Base-by-base conservation (phyloP, 1,140 invertebrate species). In the Drosophila rhopaloa region DNA sequence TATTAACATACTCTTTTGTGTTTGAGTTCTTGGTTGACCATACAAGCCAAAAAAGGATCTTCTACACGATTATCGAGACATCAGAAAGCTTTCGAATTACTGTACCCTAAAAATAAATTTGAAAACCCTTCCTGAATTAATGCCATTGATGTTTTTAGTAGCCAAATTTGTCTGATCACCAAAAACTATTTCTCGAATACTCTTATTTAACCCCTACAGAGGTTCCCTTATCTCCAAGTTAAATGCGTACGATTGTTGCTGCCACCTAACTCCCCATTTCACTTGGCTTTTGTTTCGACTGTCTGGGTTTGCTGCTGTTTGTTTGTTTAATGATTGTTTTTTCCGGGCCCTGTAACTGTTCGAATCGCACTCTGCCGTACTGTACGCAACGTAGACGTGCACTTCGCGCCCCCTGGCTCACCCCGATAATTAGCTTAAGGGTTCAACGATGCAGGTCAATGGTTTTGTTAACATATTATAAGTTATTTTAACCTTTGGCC, bases 391-490 rank as follows among this genome's bases (percentile, higher is more conserved):
- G 37, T 13, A 63, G 60, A 53, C 55, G 44, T 65, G 79, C 73
- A 81, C 73, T 48, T 67, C 73, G 43, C 37, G 41, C 40, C 65
- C 75, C 76, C 53, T 27, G 38, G 62, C 50, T 77, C 84, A 89
- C 84, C 80, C 55, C 67, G 73, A 67, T 88, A 88, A 88, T 88
- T 89, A 88, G 80, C 84, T 88, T 84, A 83, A 67, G 65, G 84
- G 81, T 88, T 88, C 80, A 88, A 89, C 80, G 55, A 83, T 44
- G 65, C 84, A 84, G 84, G 84, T 88, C 84, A 88, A 84, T 68
- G 84, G 80, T 88, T 86, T 88, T 84, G 80, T 89, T 88, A 88
- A 84, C 84, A 89, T 88, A 88, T 86, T 86, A 86, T 86, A 86
- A 86, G 83, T 86, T 82, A 86, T 84, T 67, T 84, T 88, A 84